phyloP scores from a whole-genome alignment of 1,140 invertebrate species.

The Helicoverpa armigera region DNA sequence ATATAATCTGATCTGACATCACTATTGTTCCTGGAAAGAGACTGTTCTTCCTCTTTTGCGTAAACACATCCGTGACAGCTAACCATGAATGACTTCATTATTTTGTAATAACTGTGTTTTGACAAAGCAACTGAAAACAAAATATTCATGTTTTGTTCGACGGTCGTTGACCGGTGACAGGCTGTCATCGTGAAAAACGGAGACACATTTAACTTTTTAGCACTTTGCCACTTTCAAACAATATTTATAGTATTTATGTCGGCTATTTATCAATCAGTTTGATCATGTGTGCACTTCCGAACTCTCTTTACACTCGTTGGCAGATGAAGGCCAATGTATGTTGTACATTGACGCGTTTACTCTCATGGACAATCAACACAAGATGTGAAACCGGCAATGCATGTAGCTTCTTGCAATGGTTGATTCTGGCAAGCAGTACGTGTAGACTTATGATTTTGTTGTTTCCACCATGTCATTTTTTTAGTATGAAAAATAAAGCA shows the following conservation, averaged over 20 bases:
- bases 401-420: background rate
- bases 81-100: too few species aligned
- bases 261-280: conserved; percentile 9
- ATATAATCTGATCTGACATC: too few species aligned
- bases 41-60: too few species aligned
- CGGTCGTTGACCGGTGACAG: conserved; percentile 23
- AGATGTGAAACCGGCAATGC: background rate
- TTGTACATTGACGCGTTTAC: background rate
- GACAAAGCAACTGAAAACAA: background rate
- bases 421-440: background rate
- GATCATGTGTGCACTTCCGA: background rate
- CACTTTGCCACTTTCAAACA: background rate
- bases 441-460: conserved; percentile 28
- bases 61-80: too few species aligned
- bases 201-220: conserved; percentile 16
- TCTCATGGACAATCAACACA: background rate
- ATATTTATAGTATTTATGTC: conserved; percentile 22
- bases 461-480: background rate
- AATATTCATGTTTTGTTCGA: conserved; percentile 23
- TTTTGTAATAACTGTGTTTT: too few species aligned
- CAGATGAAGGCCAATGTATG: background rate
- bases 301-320: background rate
- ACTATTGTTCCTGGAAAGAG: too few species aligned
- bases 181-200: conserved; percentile 14
- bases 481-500: background rate